Base-by-base conservation (phyloP, 37 sponge, comb jelly and placozoan genomes). In the Cliona cf. orientalis region DNA sequence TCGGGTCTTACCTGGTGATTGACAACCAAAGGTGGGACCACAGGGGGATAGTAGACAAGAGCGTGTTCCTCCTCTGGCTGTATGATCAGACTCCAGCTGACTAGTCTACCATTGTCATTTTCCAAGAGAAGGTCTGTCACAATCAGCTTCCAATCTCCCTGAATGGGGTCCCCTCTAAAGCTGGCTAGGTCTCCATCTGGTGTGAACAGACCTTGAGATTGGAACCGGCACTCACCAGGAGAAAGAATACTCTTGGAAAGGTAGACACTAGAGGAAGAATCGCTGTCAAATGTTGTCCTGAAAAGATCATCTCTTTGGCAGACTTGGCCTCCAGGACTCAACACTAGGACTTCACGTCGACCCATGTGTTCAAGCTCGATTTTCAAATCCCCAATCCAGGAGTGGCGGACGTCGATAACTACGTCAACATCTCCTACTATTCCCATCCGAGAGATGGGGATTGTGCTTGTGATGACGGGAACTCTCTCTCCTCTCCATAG, bases 361-460 rank as follows among this genome's bases (percentile, higher is more conserved):
- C 77, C 78, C 5, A 23, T 72, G 69, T 96, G 97, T 35, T 90
- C 93, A 28, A 96, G 73, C 46, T 93, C 91, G 12, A 96, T 14
- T 34, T 71, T 84, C n/a, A 96, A 44, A 74, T 96, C 97, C 4
- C 97, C 97, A 34, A 92, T 26, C 89, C 88, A 87, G n/a, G 97
- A 96, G 60, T 96, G 97, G 7, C 88, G 80, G 2, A 96, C 87
- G 57, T 96, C 94, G 57, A 96, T 80, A 0, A 93, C 79, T 0
- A 96, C 84, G 64, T 80, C 78, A 3, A 96, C 76, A 42, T 89
- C 85, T 32, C 96, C 93, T 5, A 95, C 96, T 3, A 62, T 23
- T 17, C 78, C 74, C 26, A 59, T 37, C 36, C 60, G 55, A 21
- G 69, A n/a, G 5, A 90, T 65, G 42, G n/a, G 35, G 5, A 91